A percentile compares a stretch with the other conserved stretches of the same genome.
Conservation (phyloP, 1,140 invertebrate species). For the Papilio aristodemus region DNA sequence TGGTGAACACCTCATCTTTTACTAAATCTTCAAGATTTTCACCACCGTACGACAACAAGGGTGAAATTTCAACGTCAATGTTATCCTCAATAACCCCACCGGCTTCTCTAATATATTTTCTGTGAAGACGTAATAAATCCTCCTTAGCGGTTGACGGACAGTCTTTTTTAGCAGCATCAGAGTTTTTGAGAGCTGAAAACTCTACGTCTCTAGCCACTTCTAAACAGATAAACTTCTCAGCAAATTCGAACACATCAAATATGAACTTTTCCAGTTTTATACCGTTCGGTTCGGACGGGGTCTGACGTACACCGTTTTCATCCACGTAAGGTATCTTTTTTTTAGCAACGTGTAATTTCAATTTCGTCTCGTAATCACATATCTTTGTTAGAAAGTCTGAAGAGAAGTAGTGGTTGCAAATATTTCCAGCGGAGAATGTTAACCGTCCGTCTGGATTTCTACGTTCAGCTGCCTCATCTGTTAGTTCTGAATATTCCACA, state of each 20-base stretch:
- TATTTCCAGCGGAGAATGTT: conserved; percentile 96
- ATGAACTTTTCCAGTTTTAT: conserved; percentile 99
- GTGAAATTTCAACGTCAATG: conserved; percentile 93
- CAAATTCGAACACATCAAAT: conserved; percentile 98
- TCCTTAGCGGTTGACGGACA: conserved; percentile 92
- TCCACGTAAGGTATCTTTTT: conserved; percentile 97
- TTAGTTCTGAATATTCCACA: conserved; percentile 99
- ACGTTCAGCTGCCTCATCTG: conserved; percentile 91
- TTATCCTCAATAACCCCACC: conserved; percentile 88
- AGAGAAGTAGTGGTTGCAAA: conserved; percentile 99
- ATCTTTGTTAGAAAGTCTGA: conserved; percentile 89
- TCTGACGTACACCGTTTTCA: conserved; percentile 85
- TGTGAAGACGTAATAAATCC: conserved; percentile 91
- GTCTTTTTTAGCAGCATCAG: conserved; percentile 92
- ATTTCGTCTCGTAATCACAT: conserved; percentile 83
- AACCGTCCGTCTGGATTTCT: conserved; percentile 89
- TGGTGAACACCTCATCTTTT: conserved; percentile 84
- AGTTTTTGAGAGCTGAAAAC: conserved; percentile 98
- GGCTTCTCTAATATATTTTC: conserved; percentile 89
- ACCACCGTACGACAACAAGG: conserved; percentile 93
- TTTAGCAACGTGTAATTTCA: conserved; percentile 97
- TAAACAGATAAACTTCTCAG: conserved; percentile 95
- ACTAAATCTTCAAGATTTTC: conserved; percentile 88
- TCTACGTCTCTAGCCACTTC: conserved; percentile 96
- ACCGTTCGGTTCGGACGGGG: conserved; percentile 93